Evolutionary conservation across 1,140 invertebrate species (phyloP).

Genomic region (Adoxophyes honmai): DNA sequence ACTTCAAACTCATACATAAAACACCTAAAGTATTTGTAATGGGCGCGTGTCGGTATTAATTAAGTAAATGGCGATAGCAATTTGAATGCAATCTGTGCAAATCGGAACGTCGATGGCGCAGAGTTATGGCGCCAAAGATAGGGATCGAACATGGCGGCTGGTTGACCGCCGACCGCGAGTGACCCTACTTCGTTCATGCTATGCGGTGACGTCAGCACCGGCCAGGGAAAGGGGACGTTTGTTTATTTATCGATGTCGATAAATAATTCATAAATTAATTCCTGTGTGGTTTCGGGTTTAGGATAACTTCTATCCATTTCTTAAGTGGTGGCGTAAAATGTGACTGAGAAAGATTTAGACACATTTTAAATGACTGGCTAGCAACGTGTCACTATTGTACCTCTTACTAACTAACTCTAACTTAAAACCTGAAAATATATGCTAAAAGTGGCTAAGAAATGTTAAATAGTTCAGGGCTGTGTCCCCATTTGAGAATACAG

Average conservation of each 20-base stretch:
- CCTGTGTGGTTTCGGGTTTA: no score
- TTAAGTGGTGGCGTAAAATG: no score
- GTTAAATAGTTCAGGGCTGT: no score
- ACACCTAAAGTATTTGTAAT: constrained; percentile 10
- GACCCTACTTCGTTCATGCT: constrained; percentile 30
- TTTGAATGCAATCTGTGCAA: constrained; percentile 58
- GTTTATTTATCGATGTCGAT: constrained; percentile 25
- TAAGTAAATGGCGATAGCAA: constrained; percentile 43
- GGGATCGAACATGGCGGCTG: constrained; percentile 48
- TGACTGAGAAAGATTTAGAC: no score
- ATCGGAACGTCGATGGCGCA: constrained; percentile 40
- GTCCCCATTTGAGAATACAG: no score
- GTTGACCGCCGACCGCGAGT: constrained; percentile 52
- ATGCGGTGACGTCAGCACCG: constrained; percentile 31
- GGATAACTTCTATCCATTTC: no score
- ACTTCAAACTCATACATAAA: not conserved
- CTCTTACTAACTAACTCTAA: no score
- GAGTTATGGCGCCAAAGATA: constrained; percentile 62
- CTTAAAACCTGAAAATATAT: no score
- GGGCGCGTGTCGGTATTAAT: constrained; percentile 36
- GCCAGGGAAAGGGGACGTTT: constrained; percentile 9
- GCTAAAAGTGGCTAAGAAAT: no score
- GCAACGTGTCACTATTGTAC: no score
- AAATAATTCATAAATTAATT: no score
- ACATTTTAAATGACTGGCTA: no score